phyloP scores from a whole-genome alignment of 2,797 vertebrate species.

The Oreochromis grahami region DNA sequence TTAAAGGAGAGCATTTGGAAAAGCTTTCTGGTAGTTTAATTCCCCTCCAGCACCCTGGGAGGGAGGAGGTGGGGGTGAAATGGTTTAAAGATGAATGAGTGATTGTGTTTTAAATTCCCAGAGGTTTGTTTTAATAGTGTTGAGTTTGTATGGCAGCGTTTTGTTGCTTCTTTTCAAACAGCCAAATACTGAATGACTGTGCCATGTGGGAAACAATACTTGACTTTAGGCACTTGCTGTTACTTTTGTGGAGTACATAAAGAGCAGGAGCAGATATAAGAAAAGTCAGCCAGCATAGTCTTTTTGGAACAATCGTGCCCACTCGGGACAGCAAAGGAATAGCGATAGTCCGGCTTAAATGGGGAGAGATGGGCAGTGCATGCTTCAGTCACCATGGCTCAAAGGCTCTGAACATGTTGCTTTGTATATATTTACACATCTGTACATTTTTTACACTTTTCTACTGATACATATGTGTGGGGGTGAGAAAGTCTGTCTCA shows the following conservation, averaged over 20 bases:
- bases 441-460: conserved; percentile 62
- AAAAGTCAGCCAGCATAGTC: neutral
- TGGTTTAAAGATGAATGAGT: conserved; percentile 56
- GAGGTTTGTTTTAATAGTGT: conserved; percentile 47
- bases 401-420: neutral
- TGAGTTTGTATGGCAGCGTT: conserved; percentile 36
- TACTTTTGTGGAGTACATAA: neutral
- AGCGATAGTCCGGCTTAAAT: neutral
- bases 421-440: conserved; percentile 57
- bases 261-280: neutral
- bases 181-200: neutral
- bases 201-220: neutral
- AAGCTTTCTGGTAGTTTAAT: conserved; percentile 61
- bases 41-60: conserved; percentile 64
- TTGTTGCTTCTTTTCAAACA: neutral
- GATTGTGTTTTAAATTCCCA: conserved; percentile 50
- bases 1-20: conserved; percentile 27
- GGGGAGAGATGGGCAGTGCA: conserved; percentile 35
- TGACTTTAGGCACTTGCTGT: conserved; percentile 60
- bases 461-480: conserved; percentile 29
- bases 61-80: conserved; percentile 28
- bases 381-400: conserved; percentile 46
- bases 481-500: conserved; percentile 24
- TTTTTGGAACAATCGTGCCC: neutral
- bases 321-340: neutral